A percentile compares a stretch with the other conserved stretches of the same genome.
Conservation (phyloP, 2,113 vertebrate genomes). For the Regulus satrapa region DNA sequence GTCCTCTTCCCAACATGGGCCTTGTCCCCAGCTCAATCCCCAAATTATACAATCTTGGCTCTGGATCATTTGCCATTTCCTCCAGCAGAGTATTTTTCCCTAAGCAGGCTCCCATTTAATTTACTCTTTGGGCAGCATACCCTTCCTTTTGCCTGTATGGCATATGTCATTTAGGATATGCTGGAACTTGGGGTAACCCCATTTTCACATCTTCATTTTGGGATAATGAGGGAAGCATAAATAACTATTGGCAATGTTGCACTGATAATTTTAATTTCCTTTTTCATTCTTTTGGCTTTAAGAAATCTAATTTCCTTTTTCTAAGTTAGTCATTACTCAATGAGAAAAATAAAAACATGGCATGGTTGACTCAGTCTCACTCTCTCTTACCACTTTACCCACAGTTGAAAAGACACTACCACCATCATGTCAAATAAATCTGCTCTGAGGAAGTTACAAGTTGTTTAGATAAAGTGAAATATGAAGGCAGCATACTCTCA, state of each 20-base stretch:
- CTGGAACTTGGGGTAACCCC: neutral
- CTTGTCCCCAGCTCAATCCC: neutral
- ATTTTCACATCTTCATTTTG: neutral
- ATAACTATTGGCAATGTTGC: neutral
- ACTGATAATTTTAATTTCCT: neutral
- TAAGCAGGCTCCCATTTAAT: neutral
- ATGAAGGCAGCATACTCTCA: neutral
- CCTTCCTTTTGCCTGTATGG: neutral
- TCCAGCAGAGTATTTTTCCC: neutral
- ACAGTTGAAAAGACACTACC: neutral
- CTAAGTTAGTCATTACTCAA: neutral
- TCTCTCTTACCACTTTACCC: neutral
- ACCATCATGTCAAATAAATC: neutral
- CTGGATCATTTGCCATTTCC: neutral
- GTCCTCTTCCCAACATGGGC: neutral
- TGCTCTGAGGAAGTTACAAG: neutral
- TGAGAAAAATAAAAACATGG: neutral
- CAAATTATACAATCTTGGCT: neutral
- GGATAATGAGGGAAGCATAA: neutral
- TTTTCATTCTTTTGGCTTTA: neutral
- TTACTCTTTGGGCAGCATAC: neutral
- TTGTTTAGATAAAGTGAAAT: neutral
- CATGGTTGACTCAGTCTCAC: neutral
- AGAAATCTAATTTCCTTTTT: neutral
- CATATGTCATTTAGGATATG: neutral